phyloP scores from a whole-genome alignment of 2,888 invertebrate species.

The Hydroisotoma schaefferi region DNA sequence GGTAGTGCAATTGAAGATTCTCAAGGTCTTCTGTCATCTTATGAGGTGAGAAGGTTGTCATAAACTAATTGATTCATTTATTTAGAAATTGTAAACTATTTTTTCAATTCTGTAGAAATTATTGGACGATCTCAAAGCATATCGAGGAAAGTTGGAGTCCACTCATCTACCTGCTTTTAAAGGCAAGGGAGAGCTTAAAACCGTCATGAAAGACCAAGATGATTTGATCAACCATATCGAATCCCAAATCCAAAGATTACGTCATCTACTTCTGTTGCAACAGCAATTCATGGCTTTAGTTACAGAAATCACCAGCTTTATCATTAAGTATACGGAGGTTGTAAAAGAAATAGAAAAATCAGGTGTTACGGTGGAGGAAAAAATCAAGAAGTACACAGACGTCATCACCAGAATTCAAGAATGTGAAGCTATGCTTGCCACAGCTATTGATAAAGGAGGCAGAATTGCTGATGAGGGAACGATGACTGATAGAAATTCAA shows the following conservation, averaged over 20 bases:
- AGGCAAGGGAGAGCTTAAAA: constrained; percentile 73
- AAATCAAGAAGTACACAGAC: constrained; percentile 81
- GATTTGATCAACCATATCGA: constrained; percentile 80
- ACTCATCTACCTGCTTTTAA: constrained; percentile 51
- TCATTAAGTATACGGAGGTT: constrained; percentile 78
- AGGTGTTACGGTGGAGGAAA: constrained; percentile 75
- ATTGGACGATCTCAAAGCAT: constrained; percentile 70
- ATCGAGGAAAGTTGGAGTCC: constrained; percentile 64
- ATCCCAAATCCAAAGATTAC: constrained; percentile 75
- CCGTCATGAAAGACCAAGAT: constrained; percentile 75
- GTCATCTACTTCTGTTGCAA: constrained; percentile 71
- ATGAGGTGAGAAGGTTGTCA: constrained; percentile 48
- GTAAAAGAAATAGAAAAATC: constrained; percentile 81
- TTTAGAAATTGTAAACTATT: neutral
- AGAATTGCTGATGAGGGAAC: constrained; percentile 88
- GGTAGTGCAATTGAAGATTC: constrained; percentile 86
- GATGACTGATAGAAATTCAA: constrained; percentile 77
- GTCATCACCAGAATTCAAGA: constrained; percentile 82
- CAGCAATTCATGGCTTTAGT: constrained; percentile 85
- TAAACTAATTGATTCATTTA: neutral
- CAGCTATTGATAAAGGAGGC: constrained; percentile 86
- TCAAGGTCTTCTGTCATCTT: constrained; percentile 62
- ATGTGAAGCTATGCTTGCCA: constrained; percentile 79
- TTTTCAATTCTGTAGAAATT: constrained; percentile 56
- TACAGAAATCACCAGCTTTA: constrained; percentile 82